phyloP scores from a whole-genome alignment of 2,113 vertebrate species.

The Carettochelys insculpta region DNA sequence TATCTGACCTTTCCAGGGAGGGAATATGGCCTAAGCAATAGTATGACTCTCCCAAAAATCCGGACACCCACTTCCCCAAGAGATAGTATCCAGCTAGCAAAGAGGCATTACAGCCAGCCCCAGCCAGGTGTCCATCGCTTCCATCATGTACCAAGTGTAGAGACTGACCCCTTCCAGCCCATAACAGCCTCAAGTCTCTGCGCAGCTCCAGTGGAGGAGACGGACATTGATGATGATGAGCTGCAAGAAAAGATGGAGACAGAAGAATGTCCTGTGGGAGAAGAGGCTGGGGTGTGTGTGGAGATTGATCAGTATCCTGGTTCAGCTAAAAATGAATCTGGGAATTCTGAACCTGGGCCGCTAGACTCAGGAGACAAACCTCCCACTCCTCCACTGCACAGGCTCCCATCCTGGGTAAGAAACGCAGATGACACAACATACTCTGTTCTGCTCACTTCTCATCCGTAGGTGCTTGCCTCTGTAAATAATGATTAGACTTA shows the following conservation, averaged over 20 bases:
- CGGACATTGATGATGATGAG: conserved; percentile 82
- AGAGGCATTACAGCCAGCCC: conserved; percentile 90
- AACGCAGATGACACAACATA: background rate
- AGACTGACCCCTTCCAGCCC: conserved; percentile 70
- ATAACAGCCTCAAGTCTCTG: conserved; percentile 2
- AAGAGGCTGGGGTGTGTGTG: background rate
- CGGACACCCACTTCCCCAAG: conserved; percentile 81
- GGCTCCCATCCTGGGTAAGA: conserved; percentile 90
- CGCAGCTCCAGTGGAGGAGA: conserved; percentile 80
- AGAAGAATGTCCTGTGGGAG: conserved; percentile 4
- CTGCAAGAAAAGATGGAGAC: conserved; percentile 81
- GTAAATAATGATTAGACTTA: background rate
- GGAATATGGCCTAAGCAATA: conserved; percentile 73
- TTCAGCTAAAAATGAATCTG: conserved; percentile 54
- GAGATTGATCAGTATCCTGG: background rate
- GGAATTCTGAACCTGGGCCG: conserved; percentile 36
- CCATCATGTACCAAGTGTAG: conserved; percentile 73
- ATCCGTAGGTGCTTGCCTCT: background rate
- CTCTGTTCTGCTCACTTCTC: background rate
- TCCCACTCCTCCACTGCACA: conserved; percentile 88
- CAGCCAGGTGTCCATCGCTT: conserved; percentile 79
- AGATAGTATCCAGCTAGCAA: conserved; percentile 89
- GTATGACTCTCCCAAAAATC: conserved; percentile 88
- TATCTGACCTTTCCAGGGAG: conserved; percentile 22
- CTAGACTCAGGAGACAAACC: conserved; percentile 76